Evolutionary conservation across 2,888 invertebrate species (phyloP), one percentile per base, ranked within the genome.

Genomic region (Azorinus chamasolen): DNA sequence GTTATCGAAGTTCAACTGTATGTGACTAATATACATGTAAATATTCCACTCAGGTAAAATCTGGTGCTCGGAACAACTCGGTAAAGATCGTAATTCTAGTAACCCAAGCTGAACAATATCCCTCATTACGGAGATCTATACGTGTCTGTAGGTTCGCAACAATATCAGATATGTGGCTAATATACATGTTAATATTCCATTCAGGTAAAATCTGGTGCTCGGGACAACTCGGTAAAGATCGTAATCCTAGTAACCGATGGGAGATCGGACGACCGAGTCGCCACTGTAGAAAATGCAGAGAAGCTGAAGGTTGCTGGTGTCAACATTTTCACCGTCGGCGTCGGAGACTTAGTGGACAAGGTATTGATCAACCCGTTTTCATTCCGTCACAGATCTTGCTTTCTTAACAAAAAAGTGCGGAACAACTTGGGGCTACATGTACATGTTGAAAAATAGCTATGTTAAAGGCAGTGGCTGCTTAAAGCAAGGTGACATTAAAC

Each of bases 201-300:
- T 4, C 10, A 32, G 32, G 45, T 5, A 45, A 45, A 45, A 18
- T 45, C 45, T 32, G 84, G 84, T 16, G 71, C 79, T 8, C 62
- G 86, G 12, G 18, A 46, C 10, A 83, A 79, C 14, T 63, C 83
- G 14, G 78, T 83, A 4, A 84, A 87, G 61, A 70, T 83, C 8
- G 57, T 86, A n/a, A 70, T 84, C 46, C 39, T 86, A 20, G 69
- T 86, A 8, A 84, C 86, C 2, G 86, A 83, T 45, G 86, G 86
- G 3, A 25, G 72, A 45, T 83, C 86, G 22, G 76, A 66, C 10
- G 83, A 83, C 27, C 70, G 53, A 8, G 18, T 71, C 0, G 66
- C 75, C 22, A 83, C 86, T 6, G 59, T 74, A 1, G 37, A 20
- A 12, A 66, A 59, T 6, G 84, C 83, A 4, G 16, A 12, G 0